Evolutionary conservation across 2,113 vertebrate genomes (phyloP), one percentile per base, ranked within the genome.

Genomic region (Illadopsis cleaveri): DNA sequence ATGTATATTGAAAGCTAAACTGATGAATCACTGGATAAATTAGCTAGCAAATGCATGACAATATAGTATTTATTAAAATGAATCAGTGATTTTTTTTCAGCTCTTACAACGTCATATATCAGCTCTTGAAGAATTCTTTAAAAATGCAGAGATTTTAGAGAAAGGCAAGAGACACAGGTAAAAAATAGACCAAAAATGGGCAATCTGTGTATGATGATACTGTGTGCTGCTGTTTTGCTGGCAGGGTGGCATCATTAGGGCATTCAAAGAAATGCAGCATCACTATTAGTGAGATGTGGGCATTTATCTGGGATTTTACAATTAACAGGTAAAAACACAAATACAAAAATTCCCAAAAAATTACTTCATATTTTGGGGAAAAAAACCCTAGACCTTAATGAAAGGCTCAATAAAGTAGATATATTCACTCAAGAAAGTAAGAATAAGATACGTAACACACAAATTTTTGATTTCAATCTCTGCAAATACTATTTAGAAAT

Each of bases 61-160:
- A 95, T 87, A 92, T 11, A 94, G 30, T 78, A 94, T 94, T 95
- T 95, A 92, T 95, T 96, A 92, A 96, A 96, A 92, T 33, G 40
- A 65, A 76, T 57, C 44, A 66, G 35, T 10, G 12, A 78, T 75
- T 89, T 30, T 12, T 88, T 88, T 97, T 93, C 75, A 81, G n/a
- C 70, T 71, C 57, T 53, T 56, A 93, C 57, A 93, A 83, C 64
- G 11, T 90, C 81, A 92, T 95, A 84, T 10, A 93, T 88, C 47
- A 90, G 13, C 20, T 86, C 65, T 6, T 72, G 72, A 88, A 86
- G 45, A 86, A 89, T 38, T 89, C 64, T 84, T 85, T 62, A 35
- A 77, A 94, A 70, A 44, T 22, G n/a, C 9, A 76, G 58, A 19
- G 51, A 60, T 71, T 72, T 51, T 82, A 22, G 23, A 87, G 75